Conservation (phyloP, 2,113 vertebrate species). For the Myodes glareolus region DNA sequence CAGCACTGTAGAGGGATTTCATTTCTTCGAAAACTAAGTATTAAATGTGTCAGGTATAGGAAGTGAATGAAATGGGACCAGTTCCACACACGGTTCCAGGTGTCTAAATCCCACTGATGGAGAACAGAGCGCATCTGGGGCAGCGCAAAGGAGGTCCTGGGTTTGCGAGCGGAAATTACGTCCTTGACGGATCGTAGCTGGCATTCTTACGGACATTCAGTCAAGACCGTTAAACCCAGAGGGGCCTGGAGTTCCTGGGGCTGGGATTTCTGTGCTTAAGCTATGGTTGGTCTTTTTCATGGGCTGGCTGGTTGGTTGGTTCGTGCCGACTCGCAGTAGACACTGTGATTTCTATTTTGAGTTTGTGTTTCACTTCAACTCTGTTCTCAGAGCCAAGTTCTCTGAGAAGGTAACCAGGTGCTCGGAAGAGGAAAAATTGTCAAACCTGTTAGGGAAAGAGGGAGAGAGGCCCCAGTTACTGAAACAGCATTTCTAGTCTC, state of each 20-base stretch:
- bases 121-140: constrained; percentile 64
- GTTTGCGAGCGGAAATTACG: constrained; percentile 60
- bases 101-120: constrained; percentile 78
- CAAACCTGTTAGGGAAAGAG: neutral
- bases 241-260: neutral
- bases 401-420: neutral
- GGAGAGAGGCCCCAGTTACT: neutral
- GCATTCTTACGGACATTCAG: constrained; percentile 55
- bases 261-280: neutral
- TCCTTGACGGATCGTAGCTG: constrained; percentile 66
- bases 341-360: neutral
- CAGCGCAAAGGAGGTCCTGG: neutral
- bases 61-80: constrained; percentile 79
- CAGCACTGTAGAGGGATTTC: constrained; percentile 62
- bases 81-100: constrained; percentile 79
- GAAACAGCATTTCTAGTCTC: neutral
- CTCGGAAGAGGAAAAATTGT: neutral
- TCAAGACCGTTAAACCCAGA: neutral
- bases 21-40: constrained; percentile 78
- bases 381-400: neutral
- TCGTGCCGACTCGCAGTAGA: neutral
- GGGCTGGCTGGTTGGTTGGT: neutral
- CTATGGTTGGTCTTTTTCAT: neutral
- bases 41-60: constrained; percentile 82
- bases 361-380: neutral